Conservation (phyloP, 2,113 vertebrate species). For the Erythrocercus mccallii region DNA sequence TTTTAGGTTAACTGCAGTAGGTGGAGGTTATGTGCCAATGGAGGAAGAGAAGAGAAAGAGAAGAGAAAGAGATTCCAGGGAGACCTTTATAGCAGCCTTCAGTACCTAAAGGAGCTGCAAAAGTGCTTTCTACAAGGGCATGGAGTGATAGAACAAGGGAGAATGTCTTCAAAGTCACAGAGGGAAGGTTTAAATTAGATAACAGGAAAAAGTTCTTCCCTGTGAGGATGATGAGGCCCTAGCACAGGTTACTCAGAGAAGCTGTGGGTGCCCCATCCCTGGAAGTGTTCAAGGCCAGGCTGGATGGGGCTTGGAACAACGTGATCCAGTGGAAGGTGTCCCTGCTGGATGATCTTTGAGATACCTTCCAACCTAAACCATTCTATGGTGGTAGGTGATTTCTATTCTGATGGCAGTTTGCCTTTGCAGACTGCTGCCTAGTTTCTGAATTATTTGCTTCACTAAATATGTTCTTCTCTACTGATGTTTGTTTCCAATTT, state of each 20-base stretch:
- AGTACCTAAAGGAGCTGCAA: too few species aligned
- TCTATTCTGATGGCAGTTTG: accelerated
- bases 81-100: neutral
- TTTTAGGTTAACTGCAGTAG: neutral
- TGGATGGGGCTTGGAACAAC: neutral
- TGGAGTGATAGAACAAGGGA: neutral
- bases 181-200: neutral
- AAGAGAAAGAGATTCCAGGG: neutral
- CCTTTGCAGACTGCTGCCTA: neutral
- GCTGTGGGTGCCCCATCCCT: neutral
- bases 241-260: neutral
- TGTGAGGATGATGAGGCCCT: too few species aligned
- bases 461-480: neutral
- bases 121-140: neutral
- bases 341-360: neutral
- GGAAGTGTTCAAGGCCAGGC: neutral
- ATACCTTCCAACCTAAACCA: neutral
- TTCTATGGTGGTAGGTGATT: neutral
- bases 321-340: too few species aligned
- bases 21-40: neutral
- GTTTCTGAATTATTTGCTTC: neutral
- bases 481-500: neutral
- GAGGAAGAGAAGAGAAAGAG: neutral
- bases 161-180: neutral
- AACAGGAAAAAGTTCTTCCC: neutral